Evolutionary conservation across 2,797 vertebrate genomes (phyloP), one percentile per base, ranked within the genome.

Genomic region (Myiothlypis chrysogaster): DNA sequence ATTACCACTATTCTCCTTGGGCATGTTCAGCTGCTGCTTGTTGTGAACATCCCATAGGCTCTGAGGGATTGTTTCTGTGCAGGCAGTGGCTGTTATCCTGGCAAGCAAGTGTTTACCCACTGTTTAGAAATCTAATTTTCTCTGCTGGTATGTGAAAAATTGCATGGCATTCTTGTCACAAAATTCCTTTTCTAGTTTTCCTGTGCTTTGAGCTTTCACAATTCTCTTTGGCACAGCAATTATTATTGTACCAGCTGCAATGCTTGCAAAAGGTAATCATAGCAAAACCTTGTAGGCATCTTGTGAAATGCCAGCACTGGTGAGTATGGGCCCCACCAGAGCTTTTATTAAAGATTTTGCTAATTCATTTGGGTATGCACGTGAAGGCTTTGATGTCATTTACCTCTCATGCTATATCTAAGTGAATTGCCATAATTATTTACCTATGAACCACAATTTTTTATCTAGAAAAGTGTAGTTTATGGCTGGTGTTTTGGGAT

Each of bases 121-220:
- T 76, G 32, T 37, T 95, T 72, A 60, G 56, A 93, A 93, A 90
- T 88, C 55, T 84, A 16, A 90, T 93, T 96, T 94, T 91, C 89
- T 80, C 46, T 57, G 22, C 78, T 88, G 55, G 44, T 81, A 53
- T 66, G 84, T 82, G 65, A 64, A 75, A 85, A 93, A 87, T 50
- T n/a, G 65, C 41, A 16, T 27, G n/a, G 28, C 63, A 70, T 90
- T 88, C 89, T 76, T 76, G 47, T 49, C 27, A 60, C 44, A 64
- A 37, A 79, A 86, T 79, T 95, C 80, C 63, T 94, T 88, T 63
- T 63, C 66, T 72, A 59, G 35, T 90, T 80, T 90, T 53, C 46
- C 47, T 63, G 17, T 83, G 63, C 53, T 93, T 56, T 60, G 34
- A 3, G 1, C 72, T 89, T 75, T 77, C 12, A 5, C 35, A 84